Base-by-base conservation (phyloP, 2,797 vertebrate species). In the Phaenicophaeus curvirostris region DNA sequence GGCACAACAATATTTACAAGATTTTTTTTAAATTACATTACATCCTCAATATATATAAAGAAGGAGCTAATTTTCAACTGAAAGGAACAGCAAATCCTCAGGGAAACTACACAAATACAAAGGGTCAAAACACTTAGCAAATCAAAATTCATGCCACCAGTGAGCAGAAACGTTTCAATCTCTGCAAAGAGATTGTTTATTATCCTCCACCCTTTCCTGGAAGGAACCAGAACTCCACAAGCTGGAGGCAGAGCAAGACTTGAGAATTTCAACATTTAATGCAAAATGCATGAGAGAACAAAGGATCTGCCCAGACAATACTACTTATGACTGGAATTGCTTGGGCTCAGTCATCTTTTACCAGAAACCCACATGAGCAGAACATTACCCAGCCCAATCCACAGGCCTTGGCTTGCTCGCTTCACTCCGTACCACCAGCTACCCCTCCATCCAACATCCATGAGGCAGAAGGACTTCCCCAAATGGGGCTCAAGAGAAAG, bases 71-170 rank as follows among this genome's bases (percentile, higher is more conserved):
- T 87, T 72, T 86, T 95, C 81, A 75, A 35, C 35, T 51, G 59
- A 85, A 89, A 90, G 61, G 18, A 71, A 86, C 58, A 77, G 44
- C 13, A 77, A 77, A 71, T 83, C 76, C 68, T 77, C 30, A 24
- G 83, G 37, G 90, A 91, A 87, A 75, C n/a, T 6, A 4, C 75
- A 73, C 13, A 83, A 67, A 80, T 37, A 93, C 53, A 80, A 85
- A 87, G 87, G 54, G 50, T 79, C 90, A 90, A 89, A 89, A 91
- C 53, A 74, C 48, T 76, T 90, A 75, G 42, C 21, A 88, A 62
- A 79, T 63, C 58, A 83, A 89, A 89, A 91, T 87, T 93, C 91
- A 76, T 87, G 61, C 81, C 78, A 63, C 51, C 85, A 73, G n/a
- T 14, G 12, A 91, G 61, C 31, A 90, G 50, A 84, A 74, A n/a